Base-by-base conservation (phyloP, 2,113 vertebrate genomes). In the Salvelinus fontinalis region DNA sequence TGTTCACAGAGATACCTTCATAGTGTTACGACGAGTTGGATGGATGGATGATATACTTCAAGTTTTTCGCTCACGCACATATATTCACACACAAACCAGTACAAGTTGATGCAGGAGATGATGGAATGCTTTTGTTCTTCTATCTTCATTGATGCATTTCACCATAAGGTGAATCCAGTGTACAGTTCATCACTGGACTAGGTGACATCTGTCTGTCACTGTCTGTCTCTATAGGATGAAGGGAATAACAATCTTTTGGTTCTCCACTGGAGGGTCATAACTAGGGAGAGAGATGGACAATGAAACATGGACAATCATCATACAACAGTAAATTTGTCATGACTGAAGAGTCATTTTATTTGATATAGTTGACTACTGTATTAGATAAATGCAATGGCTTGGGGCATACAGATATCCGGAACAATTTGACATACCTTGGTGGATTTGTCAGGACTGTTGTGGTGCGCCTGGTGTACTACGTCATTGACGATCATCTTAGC, bases 401-500 rank as follows among this genome's bases (percentile, higher is more conserved):
- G 51, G 9, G 39, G 39, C 39, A 44, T 44, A 44, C 39, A 44
- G 39, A 11, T 44, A 44, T 44, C 39, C 51, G 3, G 51, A 54
- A 16, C 13, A 62, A 22, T 16, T 16, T 22, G 59, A n/a, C 7
- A 78, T 87, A 99, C 97, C 96, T 97, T 96, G 20, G 94, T 95
- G 80, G 92, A 83, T 85, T 93, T 96, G 67, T 59, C 64, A 0
- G 94, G 95, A 73, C 93, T 95, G 60, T 95, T 93, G 4, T 92
- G 92, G 22, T 95, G 94, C 4, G 96, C 94, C 92, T 99, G 97
- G 83, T 97, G 96, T 90, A 99, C 96, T 1, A 99, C 97, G 0
- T 99, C 97, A 44, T 96, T 98, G 79, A 99, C 96, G 7, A 99
- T 99, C 98, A 99, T 99, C 89, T 99, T 99, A 0, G 98, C 97